Percentiles rank a stretch among this genome's conserved stretches.
phyloP scores from a whole-genome alignment of 2,888 invertebrate species.

The Lepidochitona cinerea region DNA sequence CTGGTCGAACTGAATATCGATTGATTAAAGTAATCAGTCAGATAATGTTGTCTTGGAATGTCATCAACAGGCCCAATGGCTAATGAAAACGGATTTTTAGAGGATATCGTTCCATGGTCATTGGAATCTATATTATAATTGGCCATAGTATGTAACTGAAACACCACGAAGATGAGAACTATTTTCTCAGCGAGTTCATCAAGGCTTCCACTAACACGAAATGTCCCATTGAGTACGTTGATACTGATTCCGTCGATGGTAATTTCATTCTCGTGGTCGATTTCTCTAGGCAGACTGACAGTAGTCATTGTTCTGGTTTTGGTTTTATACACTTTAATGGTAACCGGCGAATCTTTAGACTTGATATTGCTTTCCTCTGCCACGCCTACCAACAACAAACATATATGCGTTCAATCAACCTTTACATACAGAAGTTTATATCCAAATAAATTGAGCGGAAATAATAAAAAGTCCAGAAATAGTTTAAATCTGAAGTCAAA shows the following conservation, averaged over 20 bases:
- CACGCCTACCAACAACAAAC: background rate
- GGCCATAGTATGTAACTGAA: background rate
- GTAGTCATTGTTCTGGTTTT: background rate
- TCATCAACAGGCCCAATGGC: background rate
- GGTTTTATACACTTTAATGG: background rate
- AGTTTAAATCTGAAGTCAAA: too few relatives aligned
- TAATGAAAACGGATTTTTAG: background rate
- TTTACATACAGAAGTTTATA: too few relatives aligned
- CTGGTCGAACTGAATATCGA: background rate
- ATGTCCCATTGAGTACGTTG: background rate
- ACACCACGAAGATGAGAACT: background rate
- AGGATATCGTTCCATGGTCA: background rate
- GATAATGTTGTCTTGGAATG: background rate
- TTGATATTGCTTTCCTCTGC: background rate
- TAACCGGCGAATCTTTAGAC: background rate
- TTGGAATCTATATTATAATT: background rate
- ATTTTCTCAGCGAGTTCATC: slow-evolving; percentile 3
- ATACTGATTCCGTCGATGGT: background rate
- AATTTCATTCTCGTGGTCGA: background rate
- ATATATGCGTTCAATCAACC: too few relatives aligned
- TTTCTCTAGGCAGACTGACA: background rate
- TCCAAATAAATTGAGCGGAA: too few relatives aligned
- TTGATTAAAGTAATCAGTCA: background rate
- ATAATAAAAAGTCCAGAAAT: too few relatives aligned
- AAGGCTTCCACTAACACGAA: slow-evolving; percentile 3